Percentiles rank a stretch among this genome's conserved stretches.
These are phyloP conservation scores for Miichthys miiuy DNA, from an alignment of 2,797 vertebrate genomes.

Conservation along the genomic window DNA sequence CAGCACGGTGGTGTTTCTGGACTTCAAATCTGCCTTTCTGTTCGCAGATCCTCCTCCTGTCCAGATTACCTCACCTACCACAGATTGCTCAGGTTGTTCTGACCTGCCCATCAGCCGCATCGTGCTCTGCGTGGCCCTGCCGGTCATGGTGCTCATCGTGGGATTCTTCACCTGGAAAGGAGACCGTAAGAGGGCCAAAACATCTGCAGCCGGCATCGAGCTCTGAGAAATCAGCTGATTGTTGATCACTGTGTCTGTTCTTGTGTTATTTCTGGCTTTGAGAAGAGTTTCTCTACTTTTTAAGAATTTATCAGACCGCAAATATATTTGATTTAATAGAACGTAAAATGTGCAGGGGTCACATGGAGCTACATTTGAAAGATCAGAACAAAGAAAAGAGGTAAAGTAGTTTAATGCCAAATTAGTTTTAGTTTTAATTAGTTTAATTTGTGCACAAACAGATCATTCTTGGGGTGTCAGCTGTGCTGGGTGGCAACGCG, in stretches of 20 bases:
- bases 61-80: rapidly evolving
- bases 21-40: slow-evolving; percentile 58
- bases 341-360: background rate
- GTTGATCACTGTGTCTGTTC: background rate
- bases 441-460: background rate
- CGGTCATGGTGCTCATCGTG: slow-evolving; percentile 52
- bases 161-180: slow-evolving; percentile 31
- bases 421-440: too few relatives aligned
- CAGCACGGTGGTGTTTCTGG: background rate
- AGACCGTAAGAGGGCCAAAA: slow-evolving; percentile 1
- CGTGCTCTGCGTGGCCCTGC: slow-evolving; percentile 54
- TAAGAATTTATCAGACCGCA: background rate
- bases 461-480: background rate
- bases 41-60: background rate
- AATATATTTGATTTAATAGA: background rate
- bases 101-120: slow-evolving; percentile 63
- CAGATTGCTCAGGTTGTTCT: rapidly evolving
- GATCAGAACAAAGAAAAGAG: background rate
- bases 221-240: slow-evolving; percentile 10
- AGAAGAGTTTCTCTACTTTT: background rate
- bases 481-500: too few relatives aligned
- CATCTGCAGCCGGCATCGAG: slow-evolving; percentile 3
- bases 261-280: background rate
- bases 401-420: background rate
- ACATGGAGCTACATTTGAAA: background rate